Base-by-base conservation (phyloP, 2,113 vertebrate species). In the Bambusicola thoracicus region DNA sequence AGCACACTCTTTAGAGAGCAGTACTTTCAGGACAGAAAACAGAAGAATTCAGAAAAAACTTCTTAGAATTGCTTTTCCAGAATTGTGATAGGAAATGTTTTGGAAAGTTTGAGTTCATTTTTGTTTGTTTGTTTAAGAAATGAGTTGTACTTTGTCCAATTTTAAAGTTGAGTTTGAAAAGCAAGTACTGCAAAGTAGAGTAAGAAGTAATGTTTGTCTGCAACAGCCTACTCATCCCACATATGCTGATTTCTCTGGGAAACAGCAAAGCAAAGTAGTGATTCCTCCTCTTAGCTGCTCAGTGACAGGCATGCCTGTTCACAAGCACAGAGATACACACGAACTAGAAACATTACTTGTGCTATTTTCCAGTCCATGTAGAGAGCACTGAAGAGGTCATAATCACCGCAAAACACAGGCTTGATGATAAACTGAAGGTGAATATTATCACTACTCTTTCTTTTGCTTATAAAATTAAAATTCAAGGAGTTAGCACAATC, bases 121-220 rank as follows among this genome's bases (percentile, higher is more conserved):
- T 38, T 13, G 24, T 40, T 38, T 62, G 36, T 62, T 62, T 38
- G 59, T 25, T 61, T 24, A 21, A 74, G 75, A 89, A 87, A 61
- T n/a, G 34, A 92, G 49, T 75, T 78, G 49, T 49, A 56, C 65
- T 72, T 90, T 85, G 87, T 92, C 91, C 92, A n/a, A 89, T 95
- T 85, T 91, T 91, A 89, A 85, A 85, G 91, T 88, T 79, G 89
- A 68, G 76, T 46, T 70, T 43, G 68, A 68, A 75, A 90, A 36
- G 30, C 65, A 87, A 85, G 56, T 43, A 94, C 91, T 92, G 96
- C 94, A 96, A 92, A 94, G 95, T 48, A 36, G 76, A 83, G 87
- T 34, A 51, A 91, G 79, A 78, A 89, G 30, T 9, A 83, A 51
- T 4, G 61, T 68, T 92, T 94, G 68, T 56, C 73, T 91, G 61